phyloP scores from a whole-genome alignment of 2,888 invertebrate genomes.

The Cabera pusaria region DNA sequence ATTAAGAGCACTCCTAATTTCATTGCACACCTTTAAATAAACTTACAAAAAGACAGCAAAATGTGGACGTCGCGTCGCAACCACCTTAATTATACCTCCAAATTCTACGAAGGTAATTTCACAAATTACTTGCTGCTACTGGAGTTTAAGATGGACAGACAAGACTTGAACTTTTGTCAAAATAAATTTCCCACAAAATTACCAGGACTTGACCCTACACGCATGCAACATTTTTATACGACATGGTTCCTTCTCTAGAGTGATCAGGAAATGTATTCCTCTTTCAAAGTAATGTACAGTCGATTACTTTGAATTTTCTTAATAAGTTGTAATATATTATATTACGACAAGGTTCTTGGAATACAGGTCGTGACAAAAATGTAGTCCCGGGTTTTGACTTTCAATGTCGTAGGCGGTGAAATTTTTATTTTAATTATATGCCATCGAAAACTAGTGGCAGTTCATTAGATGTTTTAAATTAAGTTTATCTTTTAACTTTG shows the following conservation, averaged over 20 bases:
- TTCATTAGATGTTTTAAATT: no score
- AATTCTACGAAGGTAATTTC: conserved; percentile 82
- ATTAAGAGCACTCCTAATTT: conserved; percentile 22
- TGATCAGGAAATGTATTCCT: no score
- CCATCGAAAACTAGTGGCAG: no score
- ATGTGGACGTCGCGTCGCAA: conserved; percentile 32
- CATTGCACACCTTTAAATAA: conserved; percentile 25
- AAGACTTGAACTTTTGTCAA: conserved; percentile 55
- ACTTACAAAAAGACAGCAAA: conserved; percentile 32
- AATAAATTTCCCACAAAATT: no score
- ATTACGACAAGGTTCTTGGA: conserved; percentile 54
- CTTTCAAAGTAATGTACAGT: conserved; percentile 29
- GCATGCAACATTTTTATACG: no score
- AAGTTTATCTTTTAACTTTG: no score
- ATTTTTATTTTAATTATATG: conserved; percentile 42
- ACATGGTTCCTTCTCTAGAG: no score
- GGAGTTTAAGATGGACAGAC: conserved; percentile 70
- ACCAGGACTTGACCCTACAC: no score
- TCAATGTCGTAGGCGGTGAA: conserved; percentile 55
- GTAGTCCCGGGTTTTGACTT: conserved; percentile 37
- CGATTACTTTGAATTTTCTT: neutral
- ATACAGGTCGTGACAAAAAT: conserved; percentile 56
- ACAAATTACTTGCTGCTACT: conserved; percentile 82
- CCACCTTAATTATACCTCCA: conserved; percentile 73
- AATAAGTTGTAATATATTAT: conserved; percentile 24